Evolutionary conservation across 2,888 invertebrate genomes (phyloP), one percentile per base, ranked within the genome.

Genomic region (Xanthia icteritia): DNA sequence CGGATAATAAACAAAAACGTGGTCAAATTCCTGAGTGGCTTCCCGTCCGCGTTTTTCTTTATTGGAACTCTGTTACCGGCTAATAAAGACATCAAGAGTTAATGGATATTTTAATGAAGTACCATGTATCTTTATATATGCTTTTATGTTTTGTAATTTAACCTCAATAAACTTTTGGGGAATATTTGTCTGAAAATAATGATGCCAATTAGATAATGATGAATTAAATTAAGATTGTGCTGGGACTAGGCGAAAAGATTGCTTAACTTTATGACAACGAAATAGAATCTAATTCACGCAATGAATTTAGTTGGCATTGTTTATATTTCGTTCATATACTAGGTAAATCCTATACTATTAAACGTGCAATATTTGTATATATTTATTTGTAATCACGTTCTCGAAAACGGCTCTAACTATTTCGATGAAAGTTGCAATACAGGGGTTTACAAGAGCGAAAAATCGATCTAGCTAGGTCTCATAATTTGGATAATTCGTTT

Each of bases 61-160:
- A 64, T 65, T 51, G 60, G 56, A 64, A 82, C 82, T 61, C 39
- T 39, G 51, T 68, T 72, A 65, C 58, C 15, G 36, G 23, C 31
- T 68, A 71, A 73, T 77, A 42, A 69, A 82, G 39, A 58, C 36
- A 73, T 63, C 36, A 36, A 63, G 31, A 45, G 54, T 65, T 71
- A 82, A 83, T 73, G 60, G 83, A 51, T 54, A 45, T 67, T 68
- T 86, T 85, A 77, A 77, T 74, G 60, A 17, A 85, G 45, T 45
- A 15, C 60, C 51, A 51, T 65, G 42, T 71, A 68, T 70, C 63
- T 54, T 69, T 66, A 81, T 67, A 73, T 23, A 45, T 8, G 56
- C 36, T 66, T 60, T 65, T 84, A 27, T 54, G 61, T 79, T 51
- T 60, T 65, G 17, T 61, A 65, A 65, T 83, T 83, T 36, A 78